phyloP scores from a whole-genome alignment of 2,797 vertebrate species.

The Xenops minutus region DNA sequence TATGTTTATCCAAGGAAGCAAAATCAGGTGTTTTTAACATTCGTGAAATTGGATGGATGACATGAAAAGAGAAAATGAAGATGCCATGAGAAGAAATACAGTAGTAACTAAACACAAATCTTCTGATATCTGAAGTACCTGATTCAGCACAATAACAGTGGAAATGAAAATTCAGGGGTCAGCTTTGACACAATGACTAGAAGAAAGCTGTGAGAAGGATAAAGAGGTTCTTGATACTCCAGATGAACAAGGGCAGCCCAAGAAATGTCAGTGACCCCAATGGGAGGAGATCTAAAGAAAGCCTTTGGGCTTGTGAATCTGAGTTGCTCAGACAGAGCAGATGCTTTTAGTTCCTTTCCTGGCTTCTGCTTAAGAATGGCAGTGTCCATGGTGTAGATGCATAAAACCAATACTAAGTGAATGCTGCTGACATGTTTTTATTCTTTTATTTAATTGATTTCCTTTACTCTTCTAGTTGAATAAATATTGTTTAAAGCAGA shows the following conservation, averaged over 20 bases:
- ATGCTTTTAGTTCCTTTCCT: not conserved
- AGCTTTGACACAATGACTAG: not conserved
- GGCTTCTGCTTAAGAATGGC: not conserved
- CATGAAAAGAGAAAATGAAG: not conserved
- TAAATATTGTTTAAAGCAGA: not conserved
- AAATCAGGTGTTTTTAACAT: not conserved
- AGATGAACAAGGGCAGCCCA: not conserved
- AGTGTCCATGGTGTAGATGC: not conserved
- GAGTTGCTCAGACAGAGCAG: not conserved
- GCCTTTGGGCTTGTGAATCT: not conserved
- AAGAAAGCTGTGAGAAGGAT: not conserved
- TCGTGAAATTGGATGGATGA: not conserved
- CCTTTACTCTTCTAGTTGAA: not conserved
- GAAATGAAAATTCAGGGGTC: not conserved
- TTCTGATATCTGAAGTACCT: not conserved
- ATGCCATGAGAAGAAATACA: not conserved
- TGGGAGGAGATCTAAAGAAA: not conserved
- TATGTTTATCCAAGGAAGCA: not conserved
- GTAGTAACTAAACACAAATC: not conserved
- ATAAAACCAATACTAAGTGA: not conserved
- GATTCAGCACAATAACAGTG: not conserved
- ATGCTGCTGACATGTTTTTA: not conserved
- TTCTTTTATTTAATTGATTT: not conserved
- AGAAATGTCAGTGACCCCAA: not conserved
- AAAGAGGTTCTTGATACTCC: not conserved